Conservation (phyloP, 2,888 invertebrate genomes). For the Bembecia ichneumoniformis region DNA sequence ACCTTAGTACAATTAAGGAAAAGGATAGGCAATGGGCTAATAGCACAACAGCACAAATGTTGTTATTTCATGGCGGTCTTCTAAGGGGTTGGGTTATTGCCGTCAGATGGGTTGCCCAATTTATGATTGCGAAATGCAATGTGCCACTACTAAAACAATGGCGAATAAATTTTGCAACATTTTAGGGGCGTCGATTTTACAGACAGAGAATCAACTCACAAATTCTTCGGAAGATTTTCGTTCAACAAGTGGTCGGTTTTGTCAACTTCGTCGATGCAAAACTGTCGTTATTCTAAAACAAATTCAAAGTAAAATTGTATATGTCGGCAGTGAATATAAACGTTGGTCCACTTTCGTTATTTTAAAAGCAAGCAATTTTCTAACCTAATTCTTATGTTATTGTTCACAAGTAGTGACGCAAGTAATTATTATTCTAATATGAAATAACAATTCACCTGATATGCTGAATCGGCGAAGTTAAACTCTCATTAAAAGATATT, state of each 20-base stretch:
- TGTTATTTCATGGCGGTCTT: no score
- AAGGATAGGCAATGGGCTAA: no score
- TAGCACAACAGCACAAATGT: no score
- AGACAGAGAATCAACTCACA: conserved; percentile 37
- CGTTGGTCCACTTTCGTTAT: neutral
- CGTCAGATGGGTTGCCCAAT: no score
- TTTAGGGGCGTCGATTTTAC: conserved; percentile 29
- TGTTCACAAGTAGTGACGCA: neutral
- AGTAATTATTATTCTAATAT: no score
- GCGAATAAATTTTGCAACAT: conserved; percentile 19
- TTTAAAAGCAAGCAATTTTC: neutral
- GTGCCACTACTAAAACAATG: neutral
- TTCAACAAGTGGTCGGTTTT: conserved; percentile 57
- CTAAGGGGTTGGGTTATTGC: no score
- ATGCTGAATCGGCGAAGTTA: no score
- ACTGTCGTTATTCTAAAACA: conserved; percentile 5
- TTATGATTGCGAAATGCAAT: no score
- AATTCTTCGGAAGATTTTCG: conserved; percentile 59
- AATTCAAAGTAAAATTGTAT: neutral
- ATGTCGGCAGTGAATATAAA: neutral
- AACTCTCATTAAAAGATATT: no score
- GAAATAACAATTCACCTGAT: no score
- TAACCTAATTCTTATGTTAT: neutral
- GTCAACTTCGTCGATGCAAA: conserved; percentile 19
- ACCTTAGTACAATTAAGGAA: no score